Evolutionary conservation across 2,797 vertebrate genomes (phyloP), one percentile per base, ranked within the genome.

Genomic region (Hephaestus fuliginosus): DNA sequence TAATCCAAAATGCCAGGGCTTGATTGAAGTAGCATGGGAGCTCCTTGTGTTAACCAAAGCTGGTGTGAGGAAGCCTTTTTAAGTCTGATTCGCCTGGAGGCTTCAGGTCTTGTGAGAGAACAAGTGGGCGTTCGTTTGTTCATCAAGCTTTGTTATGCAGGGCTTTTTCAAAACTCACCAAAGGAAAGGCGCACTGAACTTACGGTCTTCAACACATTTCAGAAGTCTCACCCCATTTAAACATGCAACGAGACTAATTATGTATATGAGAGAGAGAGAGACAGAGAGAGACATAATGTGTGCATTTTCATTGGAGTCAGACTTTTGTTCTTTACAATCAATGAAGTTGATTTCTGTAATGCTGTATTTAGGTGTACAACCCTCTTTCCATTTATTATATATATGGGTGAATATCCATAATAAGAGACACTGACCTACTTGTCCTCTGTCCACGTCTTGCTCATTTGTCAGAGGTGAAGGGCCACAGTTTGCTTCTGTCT

Each of bases 111-210:
- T 91, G 78, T 28, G 83, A 88, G 93, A 88, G 86, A 81, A 72
- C 80, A 78, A 74, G 91, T 91, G 91, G 88, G 90, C 85, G 85
- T 94, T 88, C 83, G 60, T 90, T 91, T 92, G 87, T 88, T 93
- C 85, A 82, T 86, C 75, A 68, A 66, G 88, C 88, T 92, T 91
- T 91, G 83, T 90, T 84, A 80, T 89, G 70, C 80, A 55, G 57
- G 30, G 9, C n/a, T 78, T 80, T 85, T 78, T 58, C 36, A 22
- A 43, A 69, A 82, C 62, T 87, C 83, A 63, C 86, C 77, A 88
- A 91, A 90, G 86, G 61, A 90, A 85, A 88, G 56, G 61, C 57
- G 3, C 77, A 44, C 56, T 84, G 86, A 93, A 92, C 86, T 87
- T 88, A 63, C 28, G 62, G 83, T 94, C 82, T 87, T 85, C 82